Evolutionary conservation across 2,113 vertebrate genomes (phyloP).

Genomic region (Formicarius rufipectus): DNA sequence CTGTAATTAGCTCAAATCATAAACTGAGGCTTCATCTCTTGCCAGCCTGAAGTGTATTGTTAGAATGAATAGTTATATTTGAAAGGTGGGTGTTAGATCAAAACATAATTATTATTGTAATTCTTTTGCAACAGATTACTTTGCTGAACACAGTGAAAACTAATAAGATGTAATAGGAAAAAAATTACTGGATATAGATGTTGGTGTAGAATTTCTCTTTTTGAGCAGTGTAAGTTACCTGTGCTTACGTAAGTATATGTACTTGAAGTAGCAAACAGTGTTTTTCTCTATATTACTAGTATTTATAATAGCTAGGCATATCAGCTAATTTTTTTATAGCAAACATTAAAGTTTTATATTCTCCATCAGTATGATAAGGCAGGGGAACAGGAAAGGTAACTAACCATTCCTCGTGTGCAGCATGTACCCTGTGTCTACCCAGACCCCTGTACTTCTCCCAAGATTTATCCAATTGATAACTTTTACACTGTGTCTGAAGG

Average conservation of each 20-base stretch:
- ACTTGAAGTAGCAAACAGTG: background rate
- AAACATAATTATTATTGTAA: background rate
- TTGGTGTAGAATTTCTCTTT: background rate
- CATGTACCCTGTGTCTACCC: background rate
- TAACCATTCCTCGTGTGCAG: background rate
- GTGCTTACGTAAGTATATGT: background rate
- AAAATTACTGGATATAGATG: background rate
- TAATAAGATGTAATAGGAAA: background rate
- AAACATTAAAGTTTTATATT: background rate
- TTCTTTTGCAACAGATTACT: background rate
- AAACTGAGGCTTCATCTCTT: background rate
- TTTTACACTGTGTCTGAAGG: background rate
- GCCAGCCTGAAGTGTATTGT: background rate
- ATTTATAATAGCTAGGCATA: background rate
- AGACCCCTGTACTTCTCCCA: background rate
- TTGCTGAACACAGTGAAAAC: background rate
- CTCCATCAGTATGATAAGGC: background rate
- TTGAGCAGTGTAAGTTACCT: background rate
- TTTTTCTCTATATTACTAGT: background rate
- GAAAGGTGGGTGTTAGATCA: background rate
- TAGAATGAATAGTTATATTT: background rate
- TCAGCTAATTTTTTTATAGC: background rate
- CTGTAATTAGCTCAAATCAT: background rate
- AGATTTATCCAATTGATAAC: background rate
- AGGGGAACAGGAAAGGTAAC: background rate